Evolutionary conservation across 1,140 invertebrate genomes (phyloP).

Genomic region (Drosophila trapezifrons): DNA sequence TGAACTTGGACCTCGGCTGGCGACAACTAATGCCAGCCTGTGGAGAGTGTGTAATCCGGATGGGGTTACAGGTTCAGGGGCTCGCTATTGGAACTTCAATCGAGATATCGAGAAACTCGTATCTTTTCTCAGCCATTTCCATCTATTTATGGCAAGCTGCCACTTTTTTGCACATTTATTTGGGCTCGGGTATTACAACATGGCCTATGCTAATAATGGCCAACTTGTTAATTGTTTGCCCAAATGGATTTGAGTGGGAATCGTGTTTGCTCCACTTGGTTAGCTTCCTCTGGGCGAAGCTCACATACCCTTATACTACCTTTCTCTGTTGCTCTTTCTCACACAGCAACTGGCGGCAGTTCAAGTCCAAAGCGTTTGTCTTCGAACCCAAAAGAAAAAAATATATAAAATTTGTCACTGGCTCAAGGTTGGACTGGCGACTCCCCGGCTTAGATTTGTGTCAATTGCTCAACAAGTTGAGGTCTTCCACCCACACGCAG

Average conservation of each 20-base stretch:
- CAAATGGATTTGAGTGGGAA: slow-evolving; percentile 29
- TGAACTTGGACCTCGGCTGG: slow-evolving; percentile 61
- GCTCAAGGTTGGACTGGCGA: slow-evolving; percentile 53
- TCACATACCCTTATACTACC: neutral
- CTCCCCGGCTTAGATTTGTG: slow-evolving; percentile 52
- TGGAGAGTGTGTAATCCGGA: slow-evolving; percentile 43
- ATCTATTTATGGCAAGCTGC: slow-evolving; percentile 22
- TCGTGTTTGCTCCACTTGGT: slow-evolving; percentile 45
- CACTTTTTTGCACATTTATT: slow-evolving; percentile 28
- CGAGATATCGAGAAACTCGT: slow-evolving; percentile 17
- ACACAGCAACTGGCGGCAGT: slow-evolving; percentile 13
- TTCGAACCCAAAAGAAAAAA: slow-evolving; percentile 6
- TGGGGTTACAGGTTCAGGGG: slow-evolving; percentile 61
- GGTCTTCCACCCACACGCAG: slow-evolving; percentile 38
- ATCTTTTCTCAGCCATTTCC: slow-evolving; percentile 2
- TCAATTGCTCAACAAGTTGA: slow-evolving; percentile 62
- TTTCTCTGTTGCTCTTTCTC: slow-evolving; percentile 12
- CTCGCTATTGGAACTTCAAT: slow-evolving; percentile 31
- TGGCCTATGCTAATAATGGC: slow-evolving; percentile 19
- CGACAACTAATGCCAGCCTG: slow-evolving; percentile 41
- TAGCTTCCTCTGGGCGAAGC: slow-evolving; percentile 27
- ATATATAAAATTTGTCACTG: slow-evolving; percentile 16
- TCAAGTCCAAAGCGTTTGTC: slow-evolving; percentile 43
- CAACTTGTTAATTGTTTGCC: slow-evolving; percentile 47
- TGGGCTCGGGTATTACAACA: slow-evolving; percentile 24